Conservation (phyloP, 2,113 vertebrate species). For the Chamaetylas fuelleborni region DNA sequence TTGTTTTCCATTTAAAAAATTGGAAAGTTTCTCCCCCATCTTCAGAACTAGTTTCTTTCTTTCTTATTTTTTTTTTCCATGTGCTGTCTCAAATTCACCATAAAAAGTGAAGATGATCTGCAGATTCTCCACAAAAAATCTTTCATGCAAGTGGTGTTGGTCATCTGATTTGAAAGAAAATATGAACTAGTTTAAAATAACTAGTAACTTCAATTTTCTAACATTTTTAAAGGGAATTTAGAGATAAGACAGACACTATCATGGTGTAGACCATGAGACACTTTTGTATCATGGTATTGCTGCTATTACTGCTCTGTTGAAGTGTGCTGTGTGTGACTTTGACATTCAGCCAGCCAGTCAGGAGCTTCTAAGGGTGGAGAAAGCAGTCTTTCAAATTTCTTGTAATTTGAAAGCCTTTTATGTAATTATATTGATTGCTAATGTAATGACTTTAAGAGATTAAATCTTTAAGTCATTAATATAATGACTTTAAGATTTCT, state of each 20-base stretch:
- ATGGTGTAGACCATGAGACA: background rate
- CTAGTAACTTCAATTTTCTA: background rate
- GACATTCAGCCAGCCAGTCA: background rate
- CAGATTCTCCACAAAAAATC: background rate
- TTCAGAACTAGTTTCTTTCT: background rate
- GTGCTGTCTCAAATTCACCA: background rate
- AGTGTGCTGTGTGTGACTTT: background rate
- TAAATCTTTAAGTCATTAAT: background rate
- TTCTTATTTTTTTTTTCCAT: accelerated
- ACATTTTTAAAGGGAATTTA: background rate
- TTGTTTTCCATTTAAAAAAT: background rate
- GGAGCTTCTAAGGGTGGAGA: background rate
- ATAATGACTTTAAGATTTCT: background rate
- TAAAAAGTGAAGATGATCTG: background rate
- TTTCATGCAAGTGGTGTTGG: background rate
- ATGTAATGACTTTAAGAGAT: background rate
- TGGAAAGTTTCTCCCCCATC: background rate
- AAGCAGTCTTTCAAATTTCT: background rate
- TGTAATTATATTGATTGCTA: background rate
- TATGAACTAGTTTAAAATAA: background rate
- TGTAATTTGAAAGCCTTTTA: background rate
- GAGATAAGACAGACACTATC: background rate
- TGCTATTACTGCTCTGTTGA: background rate
- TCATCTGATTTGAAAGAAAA: background rate
- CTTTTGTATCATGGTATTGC: background rate